phyloP scores from a whole-genome alignment of 2,797 vertebrate species.

The Thunnus albacares region DNA sequence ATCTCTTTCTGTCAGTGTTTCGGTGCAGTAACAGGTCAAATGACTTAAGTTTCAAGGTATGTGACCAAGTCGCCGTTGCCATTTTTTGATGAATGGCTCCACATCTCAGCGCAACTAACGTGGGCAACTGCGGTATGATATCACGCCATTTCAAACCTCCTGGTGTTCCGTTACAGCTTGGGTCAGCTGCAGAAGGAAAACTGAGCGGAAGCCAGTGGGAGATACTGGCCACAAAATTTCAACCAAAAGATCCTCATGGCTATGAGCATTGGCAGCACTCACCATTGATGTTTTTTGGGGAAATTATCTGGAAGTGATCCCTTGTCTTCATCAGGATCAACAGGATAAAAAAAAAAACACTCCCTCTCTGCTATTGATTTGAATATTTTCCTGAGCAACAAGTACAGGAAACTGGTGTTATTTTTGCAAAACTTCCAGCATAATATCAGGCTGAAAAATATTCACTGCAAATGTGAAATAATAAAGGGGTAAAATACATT shows the following conservation, averaged over 20 bases:
- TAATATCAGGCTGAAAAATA: slow-evolving; percentile 68
- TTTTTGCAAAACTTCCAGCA: slow-evolving; percentile 59
- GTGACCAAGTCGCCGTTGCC: slow-evolving; percentile 55
- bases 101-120: slow-evolving; percentile 51
- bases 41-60: slow-evolving; percentile 64
- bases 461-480: slow-evolving; percentile 73
- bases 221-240: slow-evolving; percentile 64
- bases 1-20: slow-evolving; percentile 49
- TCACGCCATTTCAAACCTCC: slow-evolving; percentile 56
- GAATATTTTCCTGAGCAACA: slow-evolving; percentile 64
- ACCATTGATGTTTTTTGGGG: slow-evolving; percentile 21
- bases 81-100: slow-evolving; percentile 57
- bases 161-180: slow-evolving; percentile 64
- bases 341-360: slow-evolving; percentile 39
- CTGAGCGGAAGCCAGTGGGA: slow-evolving; percentile 66
- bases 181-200: slow-evolving; percentile 58
- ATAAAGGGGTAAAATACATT: slow-evolving; percentile 62
- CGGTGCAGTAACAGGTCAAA: slow-evolving; percentile 59
- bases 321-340: slow-evolving; percentile 55
- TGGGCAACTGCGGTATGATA: slow-evolving; percentile 51
- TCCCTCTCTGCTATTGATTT: slow-evolving; percentile 60
- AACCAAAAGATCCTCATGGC: slow-evolving; percentile 58
- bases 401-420: slow-evolving; percentile 68
- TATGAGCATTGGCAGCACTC: slow-evolving; percentile 47
- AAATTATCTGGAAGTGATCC: slow-evolving; percentile 56